phyloP scores from a whole-genome alignment of 2,888 invertebrate species.

The Dioctria rufipes region DNA sequence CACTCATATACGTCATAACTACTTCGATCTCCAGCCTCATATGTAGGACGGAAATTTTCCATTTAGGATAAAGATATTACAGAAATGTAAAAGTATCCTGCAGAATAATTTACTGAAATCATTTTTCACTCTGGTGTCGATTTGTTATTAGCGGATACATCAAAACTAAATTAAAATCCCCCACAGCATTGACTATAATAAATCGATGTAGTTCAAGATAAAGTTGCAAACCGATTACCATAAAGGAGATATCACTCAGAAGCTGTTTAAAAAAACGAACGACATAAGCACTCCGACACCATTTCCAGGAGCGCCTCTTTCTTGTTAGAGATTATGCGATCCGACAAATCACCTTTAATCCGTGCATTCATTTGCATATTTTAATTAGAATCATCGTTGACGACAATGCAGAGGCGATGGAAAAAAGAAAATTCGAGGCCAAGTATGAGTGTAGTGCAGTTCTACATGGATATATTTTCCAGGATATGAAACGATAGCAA shows the following conservation, averaged over 20 bases:
- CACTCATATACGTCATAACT: too few relatives aligned
- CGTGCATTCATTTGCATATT: constrained; percentile 62
- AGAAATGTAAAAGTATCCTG: too few relatives aligned
- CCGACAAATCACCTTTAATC: constrained; percentile 61
- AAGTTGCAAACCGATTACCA: constrained; percentile 49
- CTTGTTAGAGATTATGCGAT: constrained; percentile 54
- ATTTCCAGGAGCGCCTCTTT: constrained; percentile 46
- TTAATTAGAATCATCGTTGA: constrained; percentile 60
- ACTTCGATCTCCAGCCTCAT: too few relatives aligned
- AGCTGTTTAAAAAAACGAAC: constrained; percentile 27
- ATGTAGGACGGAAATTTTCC: too few relatives aligned
- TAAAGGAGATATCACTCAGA: constrained; percentile 55
- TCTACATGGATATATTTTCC: too few relatives aligned
- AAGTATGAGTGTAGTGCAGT: background rate
- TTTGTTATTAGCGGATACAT: constrained; percentile 43
- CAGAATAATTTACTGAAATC: too few relatives aligned
- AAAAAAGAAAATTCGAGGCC: constrained; percentile 31
- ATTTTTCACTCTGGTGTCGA: constrained; percentile 16
- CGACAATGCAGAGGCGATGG: constrained; percentile 29
- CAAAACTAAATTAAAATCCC: constrained; percentile 32
- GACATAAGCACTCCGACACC: constrained; percentile 42
- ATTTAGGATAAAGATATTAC: too few relatives aligned
- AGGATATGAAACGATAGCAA: constrained; percentile 25
- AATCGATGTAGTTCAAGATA: constrained; percentile 48
- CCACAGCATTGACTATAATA: constrained; percentile 28